Percentiles rank a stretch among this genome's conserved stretches.
Evolutionary conservation across 2,888 invertebrate species (phyloP).

Genomic region (Griposia aprilina): DNA sequence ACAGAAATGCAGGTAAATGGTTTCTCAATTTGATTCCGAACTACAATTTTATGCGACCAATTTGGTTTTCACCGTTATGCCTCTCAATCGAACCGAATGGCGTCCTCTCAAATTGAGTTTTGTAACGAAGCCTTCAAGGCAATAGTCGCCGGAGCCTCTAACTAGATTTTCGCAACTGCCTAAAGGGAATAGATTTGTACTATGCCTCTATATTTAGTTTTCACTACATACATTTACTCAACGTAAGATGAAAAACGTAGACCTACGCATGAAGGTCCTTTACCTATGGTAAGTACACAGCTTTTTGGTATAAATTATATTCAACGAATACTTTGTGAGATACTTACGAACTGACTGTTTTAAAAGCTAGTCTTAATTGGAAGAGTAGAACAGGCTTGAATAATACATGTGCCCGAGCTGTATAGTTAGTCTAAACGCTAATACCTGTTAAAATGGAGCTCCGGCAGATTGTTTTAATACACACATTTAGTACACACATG

Average conservation of each 20-base stretch:
- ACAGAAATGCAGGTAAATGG: constrained; percentile 83
- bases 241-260: not conserved
- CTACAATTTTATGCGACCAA: constrained; percentile 64
- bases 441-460: constrained; percentile 33
- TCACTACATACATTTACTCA: constrained; percentile 10
- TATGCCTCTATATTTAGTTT: constrained; percentile 52
- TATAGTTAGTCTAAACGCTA: constrained; percentile 43
- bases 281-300: not conserved
- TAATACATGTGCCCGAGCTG: constrained; percentile 33
- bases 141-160: constrained; percentile 69
- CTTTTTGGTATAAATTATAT: not conserved
- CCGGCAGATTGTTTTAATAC: constrained; percentile 40
- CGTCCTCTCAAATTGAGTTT: constrained; percentile 76
- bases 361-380: constrained; percentile 29
- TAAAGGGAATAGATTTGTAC: constrained; percentile 65
- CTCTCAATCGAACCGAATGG: constrained; percentile 73
- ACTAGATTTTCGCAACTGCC: constrained; percentile 70
- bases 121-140: constrained; percentile 74
- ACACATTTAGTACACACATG: constrained; percentile 34
- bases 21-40: constrained; percentile 43
- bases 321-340: constrained; percentile 1
- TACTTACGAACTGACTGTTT: not conserved
- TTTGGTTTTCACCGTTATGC: constrained; percentile 73
- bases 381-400: constrained; percentile 35
- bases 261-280: not conserved